Evolutionary conservation across 1,140 invertebrate species (phyloP).

Genomic region (Sycobia sp.): DNA sequence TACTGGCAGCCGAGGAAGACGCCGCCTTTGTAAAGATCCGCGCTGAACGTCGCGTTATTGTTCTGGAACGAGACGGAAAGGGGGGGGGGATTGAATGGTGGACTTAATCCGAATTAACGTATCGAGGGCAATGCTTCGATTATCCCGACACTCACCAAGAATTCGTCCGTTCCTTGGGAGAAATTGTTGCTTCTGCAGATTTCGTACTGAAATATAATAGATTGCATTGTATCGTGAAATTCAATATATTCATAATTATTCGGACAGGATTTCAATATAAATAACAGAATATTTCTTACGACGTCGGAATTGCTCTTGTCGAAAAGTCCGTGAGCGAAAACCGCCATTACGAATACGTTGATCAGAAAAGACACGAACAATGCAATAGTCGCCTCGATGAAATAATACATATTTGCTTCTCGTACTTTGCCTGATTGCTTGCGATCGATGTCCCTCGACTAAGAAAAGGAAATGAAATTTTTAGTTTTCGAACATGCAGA

Average conservation of each 20-base stretch:
- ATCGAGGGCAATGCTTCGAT: background rate
- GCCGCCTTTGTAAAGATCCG: slow-evolving; percentile 83
- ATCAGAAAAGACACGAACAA: slow-evolving; percentile 86
- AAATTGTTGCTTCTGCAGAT: slow-evolving; percentile 59
- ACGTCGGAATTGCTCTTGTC: slow-evolving; percentile 73
- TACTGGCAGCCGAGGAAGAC: slow-evolving; percentile 87
- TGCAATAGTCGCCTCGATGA: slow-evolving; percentile 83
- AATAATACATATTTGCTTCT: slow-evolving; percentile 89
- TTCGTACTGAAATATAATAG: slow-evolving; percentile 42
- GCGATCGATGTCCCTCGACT: slow-evolving; percentile 83
- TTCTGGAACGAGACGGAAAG: slow-evolving; percentile 61
- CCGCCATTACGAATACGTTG: slow-evolving; percentile 87
- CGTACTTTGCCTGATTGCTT: slow-evolving; percentile 71
- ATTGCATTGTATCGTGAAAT: background rate
- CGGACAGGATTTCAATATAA: no score
- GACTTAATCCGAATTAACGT: background rate
- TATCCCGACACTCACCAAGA: slow-evolving; percentile 41
- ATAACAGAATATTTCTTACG: slow-evolving; percentile 60
- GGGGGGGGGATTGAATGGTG: background rate
- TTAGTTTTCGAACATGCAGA: no score
- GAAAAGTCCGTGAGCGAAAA: slow-evolving; percentile 85
- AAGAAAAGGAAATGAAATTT: slow-evolving; percentile 47
- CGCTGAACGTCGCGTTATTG: slow-evolving; percentile 65
- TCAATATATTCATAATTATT: no score
- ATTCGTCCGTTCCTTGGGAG: slow-evolving; percentile 51